Evolutionary conservation across 92 coral and sea anemone species (phyloP).

Genomic region (Plumapathes pennacea): DNA sequence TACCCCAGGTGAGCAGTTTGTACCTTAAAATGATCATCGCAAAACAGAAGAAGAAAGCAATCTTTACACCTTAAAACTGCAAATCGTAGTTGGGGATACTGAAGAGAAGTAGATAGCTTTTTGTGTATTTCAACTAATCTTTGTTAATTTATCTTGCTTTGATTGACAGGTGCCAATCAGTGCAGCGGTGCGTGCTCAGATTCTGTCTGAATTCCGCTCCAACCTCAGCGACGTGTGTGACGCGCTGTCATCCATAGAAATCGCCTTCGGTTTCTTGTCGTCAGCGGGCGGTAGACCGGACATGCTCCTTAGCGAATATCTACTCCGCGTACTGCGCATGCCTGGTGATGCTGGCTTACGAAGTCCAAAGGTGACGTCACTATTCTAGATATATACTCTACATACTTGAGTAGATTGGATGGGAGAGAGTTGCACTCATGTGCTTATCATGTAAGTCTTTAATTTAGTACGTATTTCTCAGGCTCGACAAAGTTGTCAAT

Average conservation of each 20-base stretch:
- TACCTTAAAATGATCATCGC: too few species aligned
- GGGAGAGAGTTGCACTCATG: too few species aligned
- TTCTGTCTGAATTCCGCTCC: slow-evolving; percentile 48
- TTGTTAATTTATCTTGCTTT: too few species aligned
- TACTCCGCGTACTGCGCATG: slow-evolving; percentile 58
- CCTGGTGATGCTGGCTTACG: slow-evolving; percentile 57
- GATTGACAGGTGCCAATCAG: slow-evolving; percentile 43
- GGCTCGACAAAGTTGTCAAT: slow-evolving; percentile 76
- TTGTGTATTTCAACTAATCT: too few species aligned
- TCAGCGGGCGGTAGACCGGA: slow-evolving; percentile 73
- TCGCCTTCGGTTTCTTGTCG: slow-evolving; percentile 79
- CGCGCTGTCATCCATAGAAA: slow-evolving; percentile 65
- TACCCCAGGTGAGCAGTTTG: slow-evolving; percentile 67
- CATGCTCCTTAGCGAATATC: slow-evolving; percentile 63
- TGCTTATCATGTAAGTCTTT: too few species aligned
- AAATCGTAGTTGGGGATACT: too few species aligned
- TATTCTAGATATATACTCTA: too few species aligned
- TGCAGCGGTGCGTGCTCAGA: slow-evolving; percentile 39
- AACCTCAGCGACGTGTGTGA: slow-evolving; percentile 79
- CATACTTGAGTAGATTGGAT: too few species aligned
- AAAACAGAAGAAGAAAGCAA: too few species aligned
- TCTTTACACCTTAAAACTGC: too few species aligned
- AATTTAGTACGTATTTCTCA: too few species aligned
- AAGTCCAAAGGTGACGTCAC: slow-evolving; percentile 55
- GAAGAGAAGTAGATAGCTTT: too few species aligned